Percentiles rank a stretch among this genome's conserved stretches.
These are phyloP conservation scores for Sebastes hubbsi DNA, from an alignment of 2,797 vertebrate species.

Conservation along the genomic window DNA sequence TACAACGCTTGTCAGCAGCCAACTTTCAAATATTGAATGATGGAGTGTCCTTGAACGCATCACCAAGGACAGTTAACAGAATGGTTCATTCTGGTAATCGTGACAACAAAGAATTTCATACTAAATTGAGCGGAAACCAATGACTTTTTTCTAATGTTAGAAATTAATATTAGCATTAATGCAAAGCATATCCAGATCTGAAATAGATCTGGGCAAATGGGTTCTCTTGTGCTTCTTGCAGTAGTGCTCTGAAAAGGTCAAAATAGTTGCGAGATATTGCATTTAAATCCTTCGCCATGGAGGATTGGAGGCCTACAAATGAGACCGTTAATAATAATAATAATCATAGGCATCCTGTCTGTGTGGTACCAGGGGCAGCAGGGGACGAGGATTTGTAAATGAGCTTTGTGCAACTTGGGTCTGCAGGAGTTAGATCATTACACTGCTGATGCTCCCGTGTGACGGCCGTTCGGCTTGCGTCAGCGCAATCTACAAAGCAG, in stretches of 20 bases:
- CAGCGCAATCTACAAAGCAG: slow-evolving; percentile 55
- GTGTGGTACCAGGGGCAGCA: slow-evolving; percentile 10
- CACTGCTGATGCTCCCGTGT: slow-evolving; percentile 33
- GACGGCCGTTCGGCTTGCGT: slow-evolving; percentile 54
- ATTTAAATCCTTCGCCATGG: slow-evolving; percentile 22
- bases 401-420: slow-evolving; percentile 38
- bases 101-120: background rate
- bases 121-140: background rate
- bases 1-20: background rate
- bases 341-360: background rate
- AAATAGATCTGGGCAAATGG: background rate
- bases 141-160: background rate
- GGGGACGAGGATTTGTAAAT: slow-evolving; percentile 49
- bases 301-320: slow-evolving; percentile 9
- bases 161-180: background rate
- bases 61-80: slow-evolving; percentile 13
- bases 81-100: background rate
- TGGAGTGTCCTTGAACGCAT: slow-evolving; percentile 25
- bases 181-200: slow-evolving; percentile 1
- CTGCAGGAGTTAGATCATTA: slow-evolving; percentile 38
- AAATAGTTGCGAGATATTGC: background rate
- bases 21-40: background rate
- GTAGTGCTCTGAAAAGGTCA: slow-evolving; percentile 24
- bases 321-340: slow-evolving; percentile 30
- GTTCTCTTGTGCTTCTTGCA: background rate